phyloP scores from a whole-genome alignment of 2,797 vertebrate genomes.

The Accipiter badius region DNA sequence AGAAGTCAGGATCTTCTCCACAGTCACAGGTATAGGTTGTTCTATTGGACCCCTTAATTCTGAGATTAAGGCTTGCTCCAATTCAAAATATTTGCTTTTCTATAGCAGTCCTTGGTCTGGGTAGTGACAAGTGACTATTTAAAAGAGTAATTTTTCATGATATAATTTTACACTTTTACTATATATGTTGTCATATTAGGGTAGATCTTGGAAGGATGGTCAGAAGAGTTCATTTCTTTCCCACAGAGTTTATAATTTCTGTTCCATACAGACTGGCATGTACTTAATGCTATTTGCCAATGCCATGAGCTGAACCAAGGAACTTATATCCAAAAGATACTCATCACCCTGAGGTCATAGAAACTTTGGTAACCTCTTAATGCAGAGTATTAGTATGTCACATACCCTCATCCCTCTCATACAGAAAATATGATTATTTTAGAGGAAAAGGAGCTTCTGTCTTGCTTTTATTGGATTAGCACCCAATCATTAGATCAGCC shows the following conservation, averaged over 20 bases:
- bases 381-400: neutral
- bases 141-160: neutral
- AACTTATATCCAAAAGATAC: neutral
- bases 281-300: neutral
- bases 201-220: neutral
- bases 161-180: neutral
- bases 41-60: neutral
- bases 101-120: neutral
- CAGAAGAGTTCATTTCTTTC: neutral
- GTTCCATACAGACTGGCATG: neutral
- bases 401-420: neutral
- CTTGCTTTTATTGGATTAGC: neutral
- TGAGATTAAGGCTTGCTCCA: neutral
- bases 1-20: neutral
- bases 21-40: neutral
- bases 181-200: neutral
- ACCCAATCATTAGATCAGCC: neutral
- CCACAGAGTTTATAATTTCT: neutral
- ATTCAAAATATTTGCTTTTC: neutral
- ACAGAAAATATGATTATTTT: neutral
- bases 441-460: neutral
- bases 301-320: neutral
- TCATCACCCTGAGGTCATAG: neutral
- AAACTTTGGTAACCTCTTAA: neutral
- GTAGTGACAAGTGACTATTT: neutral